Evolutionary conservation across 2,888 invertebrate species (phyloP), one percentile per base, ranked within the genome.

Genomic region (Unio delphinus): DNA sequence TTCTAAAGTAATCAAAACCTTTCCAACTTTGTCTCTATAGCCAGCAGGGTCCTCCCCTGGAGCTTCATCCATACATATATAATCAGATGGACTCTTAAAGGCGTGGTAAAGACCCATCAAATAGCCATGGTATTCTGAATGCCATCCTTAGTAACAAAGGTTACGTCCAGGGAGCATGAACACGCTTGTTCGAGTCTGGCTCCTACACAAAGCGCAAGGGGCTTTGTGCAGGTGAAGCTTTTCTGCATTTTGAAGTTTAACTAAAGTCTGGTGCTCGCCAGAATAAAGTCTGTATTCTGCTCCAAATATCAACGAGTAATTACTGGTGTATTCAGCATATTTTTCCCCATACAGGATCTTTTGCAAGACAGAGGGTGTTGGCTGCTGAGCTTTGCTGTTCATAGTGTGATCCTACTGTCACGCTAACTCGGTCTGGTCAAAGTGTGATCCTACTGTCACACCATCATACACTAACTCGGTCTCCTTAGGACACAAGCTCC

Each of bases 141-240:
- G 57, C 78, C 80, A 80, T 15, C 80, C 81, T 0, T 58, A 18
- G 26, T 68, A 64, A 59, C 81, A 81, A n/a, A 3, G 28, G 1
- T 66, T 68, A 34, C 59, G 63, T 1, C 63, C 78, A 18, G 81
- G 77, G 55, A 80, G 57, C 76, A 81, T 78, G 18, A 80, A 55
- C 59, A 60, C 56, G 18, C 59, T 69, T 18, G 64, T 57, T n/a
- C 73, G 63, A 5, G 54, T 28, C 5, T 54, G 55, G 34, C 64
- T 68, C n/a, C 68, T 59, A 30, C 79, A 80, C 26, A 80, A 76
- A 11, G 75, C 30, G 1, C 30, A 34, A 34, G 30, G 7, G 30
- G 7, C 30, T 7, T 34, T 34, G 30, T 34, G 30, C 0, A 7
- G 0, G 7, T 34, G 30, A 7, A 34, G 6, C 7, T 34, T 34